phyloP scores from a whole-genome alignment of 2,113 vertebrate genomes.

The Nothocercus nigrocapillus region DNA sequence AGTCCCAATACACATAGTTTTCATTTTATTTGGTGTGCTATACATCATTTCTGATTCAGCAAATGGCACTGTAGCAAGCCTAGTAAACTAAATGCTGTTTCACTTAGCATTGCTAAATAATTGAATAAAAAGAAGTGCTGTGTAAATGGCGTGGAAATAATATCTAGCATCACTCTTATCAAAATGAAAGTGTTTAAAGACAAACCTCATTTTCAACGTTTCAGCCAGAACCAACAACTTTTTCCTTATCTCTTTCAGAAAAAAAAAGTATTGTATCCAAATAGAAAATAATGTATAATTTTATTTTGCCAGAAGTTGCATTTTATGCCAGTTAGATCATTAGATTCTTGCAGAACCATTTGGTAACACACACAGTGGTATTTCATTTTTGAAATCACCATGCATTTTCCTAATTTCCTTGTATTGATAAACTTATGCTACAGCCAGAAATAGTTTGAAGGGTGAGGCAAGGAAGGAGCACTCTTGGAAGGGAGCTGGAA shows the following conservation, averaged over 20 bases:
- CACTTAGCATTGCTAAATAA: slow-evolving; percentile 54
- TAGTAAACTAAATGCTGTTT: slow-evolving; percentile 53
- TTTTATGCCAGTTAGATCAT: neutral
- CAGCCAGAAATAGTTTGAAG: neutral
- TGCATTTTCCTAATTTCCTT: neutral
- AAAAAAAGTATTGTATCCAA: neutral
- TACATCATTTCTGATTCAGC: slow-evolving; percentile 49
- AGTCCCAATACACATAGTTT: neutral
- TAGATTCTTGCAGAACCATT: neutral
- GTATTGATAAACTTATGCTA: neutral
- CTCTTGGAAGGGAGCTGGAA: neutral
- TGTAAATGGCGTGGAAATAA: slow-evolving; percentile 46
- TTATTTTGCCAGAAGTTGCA: neutral
- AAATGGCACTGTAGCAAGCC: neutral
- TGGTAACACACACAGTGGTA: neutral
- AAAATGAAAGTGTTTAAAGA: slow-evolving; percentile 53
- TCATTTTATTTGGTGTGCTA: neutral
- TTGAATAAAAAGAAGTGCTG: slow-evolving; percentile 47
- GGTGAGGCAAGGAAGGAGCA: neutral
- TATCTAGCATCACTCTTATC: slow-evolving; percentile 11
- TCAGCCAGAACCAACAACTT: neutral
- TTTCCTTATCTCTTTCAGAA: neutral
- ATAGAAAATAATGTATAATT: neutral
- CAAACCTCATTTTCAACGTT: slow-evolving; percentile 26
- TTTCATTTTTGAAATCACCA: neutral